Base-by-base conservation (phyloP, 2,797 vertebrate species). In the Percopsis omiscomaycus region DNA sequence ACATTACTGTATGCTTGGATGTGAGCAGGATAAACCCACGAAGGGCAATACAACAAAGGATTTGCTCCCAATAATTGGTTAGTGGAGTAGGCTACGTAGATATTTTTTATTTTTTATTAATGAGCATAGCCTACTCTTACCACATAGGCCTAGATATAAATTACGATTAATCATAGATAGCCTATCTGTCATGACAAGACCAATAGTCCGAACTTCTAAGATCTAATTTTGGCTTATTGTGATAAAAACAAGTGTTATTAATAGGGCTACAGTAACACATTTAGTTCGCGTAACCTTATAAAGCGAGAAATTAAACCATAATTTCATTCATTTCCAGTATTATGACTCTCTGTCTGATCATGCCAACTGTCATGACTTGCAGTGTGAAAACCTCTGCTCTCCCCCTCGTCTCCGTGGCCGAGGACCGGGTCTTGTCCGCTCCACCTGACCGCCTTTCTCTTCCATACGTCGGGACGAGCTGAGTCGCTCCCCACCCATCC, bases 301-400 rank as follows among this genome's bases (percentile, higher is more conserved):
- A 42, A 5, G 6, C 37, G 9, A 42, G 0, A 42, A 42, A 42
- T 42, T 2, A 1, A 9, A 42, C 37, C 37, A 42, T 9, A 42
- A 9, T 9, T 42, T 6, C 6, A 5, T 6, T 9, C 6, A 42
- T 42, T 42, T 42, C 22, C 22, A 22, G 22, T 22, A 22, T 22
- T 22, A 22, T 15, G 15, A 22, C 50, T 15, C 5, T 1, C 22
- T 8, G 15, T 16, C 86, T 90, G 87, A 82, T 89, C 83, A 85
- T 88, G 81, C 81, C 87, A 89, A 85, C 87, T 89, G 86, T 84
- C 86, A 87, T 49, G 12, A 3, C n/a, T 37, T 84, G 81, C 83
- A 81, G 86, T 89, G 89, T 89, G 86, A 88, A 44, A 5, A 84
- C 81, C 75, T 66, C 84, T 80, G 80, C 81, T 84, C 44, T 27